Evolutionary conservation across 2,888 invertebrate genomes (phyloP).

Genomic region (Coelogynopora nodosa): DNA sequence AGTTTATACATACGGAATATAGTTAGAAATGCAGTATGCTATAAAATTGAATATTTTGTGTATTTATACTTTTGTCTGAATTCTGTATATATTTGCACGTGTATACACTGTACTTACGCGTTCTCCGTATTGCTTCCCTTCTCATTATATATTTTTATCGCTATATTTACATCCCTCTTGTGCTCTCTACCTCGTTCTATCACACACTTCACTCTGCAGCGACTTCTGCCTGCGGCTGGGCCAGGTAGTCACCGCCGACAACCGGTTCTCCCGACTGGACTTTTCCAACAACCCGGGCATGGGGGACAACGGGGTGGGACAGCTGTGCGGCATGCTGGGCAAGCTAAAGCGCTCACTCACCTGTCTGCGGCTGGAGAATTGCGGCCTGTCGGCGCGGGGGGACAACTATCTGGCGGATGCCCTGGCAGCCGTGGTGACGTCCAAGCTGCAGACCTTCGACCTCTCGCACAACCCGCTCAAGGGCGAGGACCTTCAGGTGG

Average conservation of each 20-base stretch:
- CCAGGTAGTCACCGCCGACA: neutral
- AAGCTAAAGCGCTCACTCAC: neutral
- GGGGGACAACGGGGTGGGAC: neutral
- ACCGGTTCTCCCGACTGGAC: neutral
- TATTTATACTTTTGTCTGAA: too few species aligned
- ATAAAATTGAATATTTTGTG: too few species aligned
- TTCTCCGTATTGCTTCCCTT: too few species aligned
- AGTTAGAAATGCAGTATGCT: too few species aligned
- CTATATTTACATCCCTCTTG: too few species aligned
- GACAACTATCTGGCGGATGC: conserved; percentile 26
- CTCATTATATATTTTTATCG: too few species aligned
- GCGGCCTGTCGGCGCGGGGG: conserved; percentile 3
- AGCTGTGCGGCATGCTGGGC: conserved; percentile 12
- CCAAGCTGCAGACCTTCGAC: neutral
- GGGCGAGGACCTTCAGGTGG: conserved; percentile 4
- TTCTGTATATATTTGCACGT: neutral
- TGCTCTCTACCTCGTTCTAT: too few species aligned
- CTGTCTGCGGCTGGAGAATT: neutral
- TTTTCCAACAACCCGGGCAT: neutral
- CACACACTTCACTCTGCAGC: neutral
- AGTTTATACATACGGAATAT: too few species aligned
- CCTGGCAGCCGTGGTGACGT: neutral
- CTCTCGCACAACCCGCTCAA: neutral
- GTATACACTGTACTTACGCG: too few species aligned
- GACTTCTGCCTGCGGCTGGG: neutral